Percentiles rank a stretch among this genome's conserved stretches.
These are phyloP conservation scores for Leptonema lineaticorne DNA, from an alignment of 1,140 invertebrate species.

Conservation along the genomic window DNA sequence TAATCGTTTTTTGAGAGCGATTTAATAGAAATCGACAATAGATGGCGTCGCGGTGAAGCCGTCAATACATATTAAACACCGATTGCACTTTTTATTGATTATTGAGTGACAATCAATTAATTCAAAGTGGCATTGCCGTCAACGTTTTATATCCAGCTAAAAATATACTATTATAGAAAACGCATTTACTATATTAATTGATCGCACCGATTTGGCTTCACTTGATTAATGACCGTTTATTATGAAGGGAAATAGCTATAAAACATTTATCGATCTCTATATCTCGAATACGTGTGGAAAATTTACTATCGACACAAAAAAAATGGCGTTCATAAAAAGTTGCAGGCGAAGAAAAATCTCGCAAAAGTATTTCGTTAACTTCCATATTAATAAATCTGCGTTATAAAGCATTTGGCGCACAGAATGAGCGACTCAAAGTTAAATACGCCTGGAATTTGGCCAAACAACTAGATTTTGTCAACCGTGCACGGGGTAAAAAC, in stretches of 20 bases:
- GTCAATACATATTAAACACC: too few relatives aligned
- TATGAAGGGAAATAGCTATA: background rate
- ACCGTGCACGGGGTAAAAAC: background rate
- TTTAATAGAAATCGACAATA: too few relatives aligned
- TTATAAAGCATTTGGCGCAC: background rate
- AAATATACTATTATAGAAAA: background rate
- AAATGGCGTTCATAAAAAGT: too few relatives aligned
- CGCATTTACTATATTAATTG: background rate
- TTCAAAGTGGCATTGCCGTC: too few relatives aligned
- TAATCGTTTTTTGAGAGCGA: too few relatives aligned
- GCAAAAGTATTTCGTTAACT: background rate
- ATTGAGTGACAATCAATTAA: too few relatives aligned
- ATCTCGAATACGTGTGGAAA: background rate
- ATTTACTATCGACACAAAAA: background rate
- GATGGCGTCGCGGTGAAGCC: too few relatives aligned
- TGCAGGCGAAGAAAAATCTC: background rate
- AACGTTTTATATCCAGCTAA: background rate
- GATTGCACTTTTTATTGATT: too few relatives aligned
- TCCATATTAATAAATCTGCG: background rate
- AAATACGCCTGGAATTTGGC: conserved; percentile 35
- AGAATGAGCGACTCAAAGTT: conserved; percentile 25
- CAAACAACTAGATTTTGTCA: conserved; percentile 10
- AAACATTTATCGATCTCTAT: conserved; percentile 1
- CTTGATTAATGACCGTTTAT: background rate
- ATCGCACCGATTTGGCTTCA: background rate